These are phyloP conservation scores for Piscicola geometra DNA, from an alignment of 2,888 invertebrate genomes.

Conservation along the genomic window DNA sequence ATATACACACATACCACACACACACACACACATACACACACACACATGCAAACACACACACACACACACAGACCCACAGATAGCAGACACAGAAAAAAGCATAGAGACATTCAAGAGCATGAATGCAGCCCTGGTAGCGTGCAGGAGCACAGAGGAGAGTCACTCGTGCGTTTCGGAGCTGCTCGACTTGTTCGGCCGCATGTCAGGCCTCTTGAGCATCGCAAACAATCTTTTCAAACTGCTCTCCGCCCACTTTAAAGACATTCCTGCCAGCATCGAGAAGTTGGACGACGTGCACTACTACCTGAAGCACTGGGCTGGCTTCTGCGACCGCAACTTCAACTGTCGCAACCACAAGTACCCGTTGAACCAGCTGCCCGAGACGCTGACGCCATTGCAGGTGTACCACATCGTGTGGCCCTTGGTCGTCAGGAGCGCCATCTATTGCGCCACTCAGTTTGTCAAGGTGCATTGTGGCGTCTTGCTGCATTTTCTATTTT, in stretches of 20 bases:
- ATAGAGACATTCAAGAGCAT: not conserved
- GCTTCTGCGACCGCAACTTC: constrained; percentile 14
- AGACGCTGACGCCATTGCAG: not conserved
- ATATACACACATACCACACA: not conserved
- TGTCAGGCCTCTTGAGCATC: constrained; percentile 11
- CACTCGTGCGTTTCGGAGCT: not conserved
- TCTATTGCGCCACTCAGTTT: constrained; percentile 29
- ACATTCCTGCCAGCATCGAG: constrained; percentile 1
- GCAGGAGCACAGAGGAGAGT: not conserved
- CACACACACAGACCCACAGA: not conserved
- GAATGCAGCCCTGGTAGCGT: not conserved
- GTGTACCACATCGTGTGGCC: constrained; percentile 27
- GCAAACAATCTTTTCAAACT: constrained; percentile 8
- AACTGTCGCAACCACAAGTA: constrained; percentile 29
- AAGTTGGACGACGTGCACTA: constrained; percentile 25
- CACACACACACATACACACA: not conserved
- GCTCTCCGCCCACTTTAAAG: not conserved
- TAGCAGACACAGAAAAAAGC: too few relatives aligned
- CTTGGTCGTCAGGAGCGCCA: constrained; percentile 23
- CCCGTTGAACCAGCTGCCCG: constrained; percentile 23
- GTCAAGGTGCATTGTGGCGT: constrained; percentile 7
- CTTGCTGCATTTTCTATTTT: too few relatives aligned
- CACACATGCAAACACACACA: not conserved
- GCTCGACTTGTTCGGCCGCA: constrained; percentile 25
- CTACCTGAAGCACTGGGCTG: constrained; percentile 26